Conservation (phyloP, 2,797 vertebrate species). For the Synanceia verrucosa region DNA sequence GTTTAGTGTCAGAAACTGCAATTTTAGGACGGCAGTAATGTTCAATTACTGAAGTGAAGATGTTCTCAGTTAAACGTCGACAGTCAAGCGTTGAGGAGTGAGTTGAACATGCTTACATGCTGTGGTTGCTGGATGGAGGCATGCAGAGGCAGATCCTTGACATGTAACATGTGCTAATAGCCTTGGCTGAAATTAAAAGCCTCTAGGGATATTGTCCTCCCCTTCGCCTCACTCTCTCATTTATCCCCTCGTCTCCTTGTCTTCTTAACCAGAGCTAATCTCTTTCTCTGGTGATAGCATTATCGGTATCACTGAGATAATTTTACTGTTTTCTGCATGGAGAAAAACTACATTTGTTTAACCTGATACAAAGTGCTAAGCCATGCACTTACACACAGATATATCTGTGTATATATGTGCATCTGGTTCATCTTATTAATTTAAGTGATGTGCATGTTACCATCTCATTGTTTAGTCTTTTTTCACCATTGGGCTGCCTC, state of each 20-base stretch:
- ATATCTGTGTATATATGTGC: neutral
- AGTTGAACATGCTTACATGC: conserved; percentile 34
- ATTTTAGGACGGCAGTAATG: neutral
- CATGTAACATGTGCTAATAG: conserved; percentile 84
- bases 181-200: conserved; percentile 76
- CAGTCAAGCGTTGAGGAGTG: neutral
- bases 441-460: neutral
- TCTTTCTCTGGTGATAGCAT: neutral
- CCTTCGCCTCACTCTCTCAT: conserved; percentile 24
- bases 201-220: conserved; percentile 66
- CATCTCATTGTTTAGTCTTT: neutral
- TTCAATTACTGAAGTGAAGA: conserved; percentile 13
- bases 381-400: neutral
- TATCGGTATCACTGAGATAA: neutral
- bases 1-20: neutral
- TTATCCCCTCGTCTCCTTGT: conserved; percentile 15
- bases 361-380: neutral
- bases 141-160: conserved; percentile 77
- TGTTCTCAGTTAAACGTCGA: neutral
- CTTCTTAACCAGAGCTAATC: conserved; percentile 42
- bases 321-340: neutral
- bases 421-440: conserved; percentile 16
- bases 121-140: conserved; percentile 57
- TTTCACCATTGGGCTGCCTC: neutral
- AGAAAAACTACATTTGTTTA: neutral